Conservation (phyloP, 2,888 invertebrate genomes). For the Drosophila subsilvestris region DNA sequence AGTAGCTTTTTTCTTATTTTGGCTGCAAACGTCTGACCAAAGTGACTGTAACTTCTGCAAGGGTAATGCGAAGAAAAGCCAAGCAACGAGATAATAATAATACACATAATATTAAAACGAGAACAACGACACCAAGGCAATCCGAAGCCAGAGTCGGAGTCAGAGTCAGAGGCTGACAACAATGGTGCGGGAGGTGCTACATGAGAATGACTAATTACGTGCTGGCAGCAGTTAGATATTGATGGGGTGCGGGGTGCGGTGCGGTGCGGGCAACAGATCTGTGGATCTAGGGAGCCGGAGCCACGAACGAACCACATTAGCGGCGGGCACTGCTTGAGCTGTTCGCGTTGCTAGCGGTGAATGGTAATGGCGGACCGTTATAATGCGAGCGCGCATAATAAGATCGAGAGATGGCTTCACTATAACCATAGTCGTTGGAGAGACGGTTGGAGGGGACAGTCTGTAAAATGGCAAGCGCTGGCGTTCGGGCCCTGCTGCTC, state of each 20-base stretch:
- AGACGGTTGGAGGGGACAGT: slow-evolving; percentile 22
- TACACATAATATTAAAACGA: slow-evolving; percentile 73
- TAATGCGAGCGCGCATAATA: slow-evolving; percentile 77
- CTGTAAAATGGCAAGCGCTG: slow-evolving; percentile 45
- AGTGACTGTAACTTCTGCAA: background rate
- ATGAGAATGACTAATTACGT: slow-evolving; percentile 77
- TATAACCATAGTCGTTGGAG: background rate
- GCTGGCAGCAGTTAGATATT: slow-evolving; percentile 28
- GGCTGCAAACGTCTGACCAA: slow-evolving; percentile 27
- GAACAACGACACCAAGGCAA: slow-evolving; percentile 65
- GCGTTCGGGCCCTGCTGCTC: slow-evolving; percentile 59
- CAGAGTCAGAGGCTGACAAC: slow-evolving; percentile 52
- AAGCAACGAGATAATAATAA: slow-evolving; percentile 63
- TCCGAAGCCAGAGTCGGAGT: slow-evolving; percentile 19
- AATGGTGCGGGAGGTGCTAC: slow-evolving; percentile 70
- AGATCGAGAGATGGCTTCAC: slow-evolving; percentile 55
- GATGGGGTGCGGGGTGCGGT: slow-evolving; percentile 4
- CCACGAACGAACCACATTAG: slow-evolving; percentile 64
- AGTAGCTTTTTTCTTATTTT: slow-evolving; percentile 24
- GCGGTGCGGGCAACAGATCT: slow-evolving; percentile 6
- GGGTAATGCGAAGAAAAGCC: slow-evolving; percentile 38
- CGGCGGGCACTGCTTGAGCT: slow-evolving; percentile 45
- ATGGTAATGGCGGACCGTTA: slow-evolving; percentile 78
- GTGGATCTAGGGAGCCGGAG: slow-evolving; percentile 6
- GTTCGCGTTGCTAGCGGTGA: slow-evolving; percentile 73